These are phyloP conservation scores for Tetragnatha montana DNA, from an alignment of 2,888 invertebrate species.

Conservation along the genomic window DNA sequence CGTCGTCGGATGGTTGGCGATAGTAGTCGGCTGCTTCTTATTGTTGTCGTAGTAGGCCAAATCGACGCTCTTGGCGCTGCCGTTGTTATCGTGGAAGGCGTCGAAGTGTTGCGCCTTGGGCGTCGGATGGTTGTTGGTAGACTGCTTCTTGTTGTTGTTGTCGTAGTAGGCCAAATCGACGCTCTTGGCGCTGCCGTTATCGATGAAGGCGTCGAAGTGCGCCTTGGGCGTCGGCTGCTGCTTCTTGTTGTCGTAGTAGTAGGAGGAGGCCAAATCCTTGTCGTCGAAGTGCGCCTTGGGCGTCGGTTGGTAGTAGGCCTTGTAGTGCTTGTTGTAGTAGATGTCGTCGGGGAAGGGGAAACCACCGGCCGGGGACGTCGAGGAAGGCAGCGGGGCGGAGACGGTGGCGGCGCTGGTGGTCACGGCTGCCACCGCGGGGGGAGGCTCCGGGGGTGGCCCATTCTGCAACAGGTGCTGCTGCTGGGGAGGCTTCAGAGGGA, in stretches of 20 bases:
- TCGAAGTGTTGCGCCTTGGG: slow-evolving; percentile 61
- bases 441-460: slow-evolving; percentile 67
- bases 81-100: slow-evolving; percentile 28
- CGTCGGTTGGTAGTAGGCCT: slow-evolving; percentile 11
- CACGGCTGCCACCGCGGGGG: slow-evolving; percentile 56
- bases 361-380: slow-evolving; percentile 60
- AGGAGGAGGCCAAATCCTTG: slow-evolving; percentile 19
- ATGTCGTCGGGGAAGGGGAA: slow-evolving; percentile 58
- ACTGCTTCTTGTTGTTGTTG: slow-evolving; percentile 41
- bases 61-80: slow-evolving; percentile 43
- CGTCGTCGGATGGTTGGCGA: not conserved
- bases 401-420: slow-evolving; percentile 53
- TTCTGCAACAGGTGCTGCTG: slow-evolving; percentile 46
- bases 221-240: slow-evolving; percentile 34
- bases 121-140: not conserved
- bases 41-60: slow-evolving; percentile 56
- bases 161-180: slow-evolving; percentile 51
- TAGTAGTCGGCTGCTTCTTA: slow-evolving; percentile 44
- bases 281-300: slow-evolving; percentile 5
- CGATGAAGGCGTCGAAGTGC: slow-evolving; percentile 20
- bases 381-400: slow-evolving; percentile 58
- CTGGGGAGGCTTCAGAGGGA: slow-evolving; percentile 50
- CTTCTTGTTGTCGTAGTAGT: slow-evolving; percentile 28
- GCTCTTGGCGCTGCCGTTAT: slow-evolving; percentile 43
- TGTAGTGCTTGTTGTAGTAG: slow-evolving; percentile 42